These are phyloP conservation scores for Epistrophella euchroma DNA, from an alignment of 2,888 invertebrate species.

Conservation along the genomic window DNA sequence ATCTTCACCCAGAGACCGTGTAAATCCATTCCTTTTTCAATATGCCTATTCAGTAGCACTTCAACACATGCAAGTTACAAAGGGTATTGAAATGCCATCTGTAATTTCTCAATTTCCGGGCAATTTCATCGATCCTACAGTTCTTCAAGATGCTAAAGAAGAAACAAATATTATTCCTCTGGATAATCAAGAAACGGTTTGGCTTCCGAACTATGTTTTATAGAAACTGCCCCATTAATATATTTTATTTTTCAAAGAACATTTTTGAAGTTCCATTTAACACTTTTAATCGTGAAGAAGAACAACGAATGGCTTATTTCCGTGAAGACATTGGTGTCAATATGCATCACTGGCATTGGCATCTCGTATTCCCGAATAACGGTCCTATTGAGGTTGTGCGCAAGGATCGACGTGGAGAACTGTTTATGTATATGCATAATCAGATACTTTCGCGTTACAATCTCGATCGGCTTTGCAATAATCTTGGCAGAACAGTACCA, in stretches of 20 bases:
- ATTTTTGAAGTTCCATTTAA: constrained; percentile 80
- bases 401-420: constrained; percentile 88
- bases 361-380: constrained; percentile 88
- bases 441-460: constrained; percentile 86
- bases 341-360: constrained; percentile 95
- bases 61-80: constrained; percentile 84
- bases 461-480: constrained; percentile 88
- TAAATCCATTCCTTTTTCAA: constrained; percentile 91
- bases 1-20: constrained; percentile 84
- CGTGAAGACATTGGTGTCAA: constrained; percentile 92
- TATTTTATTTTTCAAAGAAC: background rate
- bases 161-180: constrained; percentile 83
- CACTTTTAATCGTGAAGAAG: constrained; percentile 78
- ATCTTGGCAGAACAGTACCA: constrained; percentile 86
- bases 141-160: constrained; percentile 87
- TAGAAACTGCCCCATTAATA: background rate
- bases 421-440: constrained; percentile 89
- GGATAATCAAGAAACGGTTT: constrained; percentile 1
- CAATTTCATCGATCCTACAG: constrained; percentile 89
- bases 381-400: constrained; percentile 82
- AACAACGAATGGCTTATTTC: constrained; percentile 88
- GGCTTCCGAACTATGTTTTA: background rate
- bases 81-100: constrained; percentile 86
- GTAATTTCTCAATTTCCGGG: constrained; percentile 90
- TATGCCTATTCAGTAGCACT: constrained; percentile 90